Evolutionary conservation across 2,888 invertebrate species (phyloP).

Genomic region (Anthrax anthrax): DNA sequence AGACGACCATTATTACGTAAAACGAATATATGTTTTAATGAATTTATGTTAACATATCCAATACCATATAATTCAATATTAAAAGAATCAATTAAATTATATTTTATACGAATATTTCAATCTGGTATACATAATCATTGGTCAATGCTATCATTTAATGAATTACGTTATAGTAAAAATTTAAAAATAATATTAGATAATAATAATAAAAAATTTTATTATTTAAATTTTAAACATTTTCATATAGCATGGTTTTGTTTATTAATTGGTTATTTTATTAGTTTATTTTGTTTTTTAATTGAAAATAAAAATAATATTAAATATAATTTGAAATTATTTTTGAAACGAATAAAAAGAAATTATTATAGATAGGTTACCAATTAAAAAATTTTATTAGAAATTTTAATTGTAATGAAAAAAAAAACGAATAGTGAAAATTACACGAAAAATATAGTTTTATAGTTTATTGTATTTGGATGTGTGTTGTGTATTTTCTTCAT

Average conservation of each 20-base stretch:
- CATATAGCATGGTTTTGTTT: slow-evolving; percentile 1
- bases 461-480: no score
- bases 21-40: slow-evolving; percentile 2
- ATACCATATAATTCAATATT: slow-evolving; percentile 2
- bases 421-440: no score
- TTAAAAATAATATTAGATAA: not conserved
- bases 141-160: not conserved
- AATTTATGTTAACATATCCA: slow-evolving; percentile 2
- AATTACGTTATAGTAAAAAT: not conserved
- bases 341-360: no score
- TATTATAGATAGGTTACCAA: no score
- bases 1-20: not conserved
- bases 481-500: no score
- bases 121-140: slow-evolving; percentile 2
- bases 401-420: no score
- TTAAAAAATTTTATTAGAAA: no score
- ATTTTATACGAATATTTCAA: not conserved
- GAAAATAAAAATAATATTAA: not conserved
- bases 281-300: not conserved
- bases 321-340: no score
- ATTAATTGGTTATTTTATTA: not conserved
- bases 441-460: no score
- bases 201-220: not conserved
- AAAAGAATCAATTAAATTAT: slow-evolving; percentile 1
- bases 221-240: slow-evolving; percentile 1